Conservation (phyloP, 2,797 vertebrate species). For the Siniperca undulata region DNA sequence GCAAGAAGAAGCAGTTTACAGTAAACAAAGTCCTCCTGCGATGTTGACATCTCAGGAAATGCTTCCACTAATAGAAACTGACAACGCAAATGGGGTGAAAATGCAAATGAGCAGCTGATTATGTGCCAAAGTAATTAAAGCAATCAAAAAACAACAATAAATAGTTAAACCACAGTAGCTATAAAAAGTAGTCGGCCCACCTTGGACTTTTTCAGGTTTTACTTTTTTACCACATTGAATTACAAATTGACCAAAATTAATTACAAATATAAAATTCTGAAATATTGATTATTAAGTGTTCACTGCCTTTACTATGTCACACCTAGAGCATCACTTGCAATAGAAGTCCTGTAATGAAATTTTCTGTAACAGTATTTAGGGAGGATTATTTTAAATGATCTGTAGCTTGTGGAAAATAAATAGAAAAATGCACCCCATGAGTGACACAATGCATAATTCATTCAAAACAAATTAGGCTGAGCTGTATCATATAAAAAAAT, state of each 20-base stretch:
- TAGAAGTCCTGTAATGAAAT: slow-evolving; percentile 15
- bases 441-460: slow-evolving; percentile 74
- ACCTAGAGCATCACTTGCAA: slow-evolving; percentile 6
- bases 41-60: slow-evolving; percentile 32
- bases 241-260: not conserved
- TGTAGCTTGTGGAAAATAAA: slow-evolving; percentile 32
- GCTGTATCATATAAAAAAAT: slow-evolving; percentile 46
- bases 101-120: slow-evolving; percentile 19
- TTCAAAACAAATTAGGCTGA: slow-evolving; percentile 59
- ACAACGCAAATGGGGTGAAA: slow-evolving; percentile 9
- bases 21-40: not conserved
- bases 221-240: not conserved
- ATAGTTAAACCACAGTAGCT: slow-evolving; percentile 17
- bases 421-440: slow-evolving; percentile 33
- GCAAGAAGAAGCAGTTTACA: slow-evolving; percentile 6
- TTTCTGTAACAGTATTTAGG: not conserved
- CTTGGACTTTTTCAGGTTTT: not conserved
- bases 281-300: not conserved
- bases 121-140: slow-evolving; percentile 24
- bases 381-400: slow-evolving; percentile 13
- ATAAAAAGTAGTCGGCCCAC: slow-evolving; percentile 6
- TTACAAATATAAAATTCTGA: not conserved
- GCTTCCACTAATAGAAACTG: slow-evolving; percentile 24
- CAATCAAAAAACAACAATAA: slow-evolving; percentile 12
- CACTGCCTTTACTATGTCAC: not conserved